Evolutionary conservation across 2,797 vertebrate species (phyloP).

Genomic region (Myripristis jacobus): DNA sequence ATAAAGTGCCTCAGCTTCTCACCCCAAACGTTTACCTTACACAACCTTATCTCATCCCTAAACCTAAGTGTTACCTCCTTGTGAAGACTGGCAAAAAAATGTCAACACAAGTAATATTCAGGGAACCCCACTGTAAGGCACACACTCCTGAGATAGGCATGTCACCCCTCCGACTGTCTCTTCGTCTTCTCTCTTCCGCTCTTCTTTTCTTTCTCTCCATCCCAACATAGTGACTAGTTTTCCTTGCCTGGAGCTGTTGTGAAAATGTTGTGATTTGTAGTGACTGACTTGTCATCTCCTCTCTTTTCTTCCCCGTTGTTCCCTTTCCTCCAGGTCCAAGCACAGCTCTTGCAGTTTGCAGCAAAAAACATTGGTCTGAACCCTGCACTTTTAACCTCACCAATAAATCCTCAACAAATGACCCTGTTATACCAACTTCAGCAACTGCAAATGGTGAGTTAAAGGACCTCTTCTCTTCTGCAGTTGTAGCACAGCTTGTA

Average conservation of each 20-base stretch:
- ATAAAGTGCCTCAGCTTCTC: no score
- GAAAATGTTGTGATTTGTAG: conserved; percentile 26
- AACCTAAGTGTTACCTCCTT: no score
- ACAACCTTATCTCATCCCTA: no score
- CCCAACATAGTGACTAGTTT: conserved; percentile 5
- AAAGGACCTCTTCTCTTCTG: background rate
- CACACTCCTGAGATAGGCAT: background rate
- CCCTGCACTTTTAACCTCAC: conserved; percentile 99
- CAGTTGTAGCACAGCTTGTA: background rate
- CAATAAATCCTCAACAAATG: conserved; percentile 99
- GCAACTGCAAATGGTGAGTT: conserved; percentile 99
- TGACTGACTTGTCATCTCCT: conserved; percentile 40
- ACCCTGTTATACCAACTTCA: conserved; percentile 99
- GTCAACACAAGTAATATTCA: background rate
- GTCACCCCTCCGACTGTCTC: background rate
- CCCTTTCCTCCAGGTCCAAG: conserved; percentile 91
- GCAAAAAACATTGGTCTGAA: conserved; percentile 99
- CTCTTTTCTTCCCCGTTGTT: conserved; percentile 10
- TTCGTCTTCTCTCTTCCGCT: background rate
- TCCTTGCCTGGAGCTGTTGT: conserved; percentile 30
- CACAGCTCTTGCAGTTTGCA: conserved; percentile 99
- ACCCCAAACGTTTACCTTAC: no score
- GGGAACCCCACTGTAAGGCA: background rate
- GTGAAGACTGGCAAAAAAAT: background rate
- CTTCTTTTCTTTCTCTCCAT: background rate